phyloP scores from a whole-genome alignment of 2,888 invertebrate genomes.

The Xestia xanthographa region DNA sequence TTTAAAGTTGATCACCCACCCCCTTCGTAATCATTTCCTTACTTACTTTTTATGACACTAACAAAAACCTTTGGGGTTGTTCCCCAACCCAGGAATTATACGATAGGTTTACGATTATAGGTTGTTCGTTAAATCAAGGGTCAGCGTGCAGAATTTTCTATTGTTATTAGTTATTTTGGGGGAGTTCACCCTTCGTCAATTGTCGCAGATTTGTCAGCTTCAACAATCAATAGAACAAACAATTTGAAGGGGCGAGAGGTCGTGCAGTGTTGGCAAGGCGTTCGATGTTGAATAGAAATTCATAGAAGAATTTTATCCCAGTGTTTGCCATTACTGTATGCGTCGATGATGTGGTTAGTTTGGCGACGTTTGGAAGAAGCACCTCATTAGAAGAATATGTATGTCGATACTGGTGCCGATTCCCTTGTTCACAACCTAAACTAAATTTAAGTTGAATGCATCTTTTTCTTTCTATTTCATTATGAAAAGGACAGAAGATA shows the following conservation, averaged over 20 bases:
- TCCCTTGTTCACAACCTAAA: too few relatives aligned
- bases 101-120: slow-evolving; percentile 45
- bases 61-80: slow-evolving; percentile 36
- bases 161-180: slow-evolving; percentile 26
- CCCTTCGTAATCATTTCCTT: slow-evolving; percentile 37
- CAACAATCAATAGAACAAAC: slow-evolving; percentile 41
- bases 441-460: too few relatives aligned
- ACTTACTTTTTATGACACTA: slow-evolving; percentile 42
- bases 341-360: too few relatives aligned
- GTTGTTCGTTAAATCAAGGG: slow-evolving; percentile 40
- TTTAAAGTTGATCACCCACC: slow-evolving; percentile 24
- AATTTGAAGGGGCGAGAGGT: slow-evolving; percentile 31
- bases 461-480: too few relatives aligned
- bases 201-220: slow-evolving; percentile 46
- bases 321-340: too few relatives aligned
- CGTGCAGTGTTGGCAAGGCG: background rate
- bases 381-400: too few relatives aligned
- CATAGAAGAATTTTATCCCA: background rate
- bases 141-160: slow-evolving; percentile 30
- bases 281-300: background rate
- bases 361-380: too few relatives aligned
- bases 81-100: slow-evolving; percentile 34
- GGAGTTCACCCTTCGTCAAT: slow-evolving; percentile 36
- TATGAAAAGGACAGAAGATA: too few relatives aligned
- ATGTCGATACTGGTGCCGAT: too few relatives aligned